phyloP scores from a whole-genome alignment of 2,797 vertebrate genomes.

The Poecilia picta region DNA sequence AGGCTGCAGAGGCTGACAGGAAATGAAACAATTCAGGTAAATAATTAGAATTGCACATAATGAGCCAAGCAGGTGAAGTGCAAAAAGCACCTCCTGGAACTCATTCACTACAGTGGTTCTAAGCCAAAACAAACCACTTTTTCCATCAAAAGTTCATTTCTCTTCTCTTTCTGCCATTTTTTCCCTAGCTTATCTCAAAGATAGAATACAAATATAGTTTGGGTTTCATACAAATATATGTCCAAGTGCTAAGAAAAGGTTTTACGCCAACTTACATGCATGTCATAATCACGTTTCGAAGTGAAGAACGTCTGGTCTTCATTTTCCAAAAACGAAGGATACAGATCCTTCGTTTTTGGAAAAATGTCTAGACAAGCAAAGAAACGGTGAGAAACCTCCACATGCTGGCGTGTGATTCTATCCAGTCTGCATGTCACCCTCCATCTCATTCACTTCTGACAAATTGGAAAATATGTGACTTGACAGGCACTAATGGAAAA shows the following conservation, averaged over 20 bases:
- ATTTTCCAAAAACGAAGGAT: too few relatives aligned
- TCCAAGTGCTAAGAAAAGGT: neutral
- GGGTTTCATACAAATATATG: neutral
- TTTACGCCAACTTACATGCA: neutral
- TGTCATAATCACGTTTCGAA: neutral
- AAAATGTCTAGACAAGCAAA: constrained; percentile 3
- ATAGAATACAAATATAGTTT: neutral
- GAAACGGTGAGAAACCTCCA: neutral
- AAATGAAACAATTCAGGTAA: neutral
- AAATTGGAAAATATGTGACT: constrained; percentile 29
- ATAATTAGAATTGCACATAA: constrained; percentile 12
- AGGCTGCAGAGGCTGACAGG: neutral
- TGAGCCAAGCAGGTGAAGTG: neutral
- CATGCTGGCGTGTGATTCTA: neutral
- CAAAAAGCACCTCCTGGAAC: neutral
- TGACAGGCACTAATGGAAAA: constrained; percentile 41
- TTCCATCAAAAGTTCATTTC: neutral
- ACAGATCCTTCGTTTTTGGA: constrained; percentile 3
- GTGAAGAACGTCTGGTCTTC: neutral
- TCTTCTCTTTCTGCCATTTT: neutral
- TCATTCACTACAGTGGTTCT: neutral
- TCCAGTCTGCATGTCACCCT: neutral
- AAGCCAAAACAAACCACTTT: neutral
- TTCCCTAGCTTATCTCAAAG: neutral
- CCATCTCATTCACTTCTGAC: constrained; percentile 8